Base-by-base conservation (phyloP, 2,113 vertebrate species). In the Rhagologus leucostigma region DNA sequence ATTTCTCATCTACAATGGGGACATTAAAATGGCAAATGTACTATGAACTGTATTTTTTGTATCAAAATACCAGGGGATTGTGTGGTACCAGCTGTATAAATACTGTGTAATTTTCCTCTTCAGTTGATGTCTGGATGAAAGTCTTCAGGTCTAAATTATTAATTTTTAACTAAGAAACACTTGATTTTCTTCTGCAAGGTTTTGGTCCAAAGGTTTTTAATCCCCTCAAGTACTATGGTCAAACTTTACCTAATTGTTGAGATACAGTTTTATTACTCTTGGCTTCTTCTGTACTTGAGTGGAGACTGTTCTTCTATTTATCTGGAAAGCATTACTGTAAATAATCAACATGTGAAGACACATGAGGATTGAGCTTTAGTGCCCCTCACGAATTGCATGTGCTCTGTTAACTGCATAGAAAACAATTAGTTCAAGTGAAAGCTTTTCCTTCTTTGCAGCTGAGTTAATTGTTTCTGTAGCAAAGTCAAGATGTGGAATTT, bases 121-220 rank as follows among this genome's bases (percentile, higher is more conserved):
- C 74, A 71, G 23, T 32, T 95, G 74, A 78, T 68, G 52, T 42
- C 80, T 86, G 65, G 59, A 63, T 85, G 32, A 69, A 63, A 80
- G 56, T 87, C 50, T 70, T 91, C 64, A 74, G 55, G 47, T 91
- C 76, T 93, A 74, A 63, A 86, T 91, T 90, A 93, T 88, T 90
- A 95, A 96, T 95, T 90, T 60, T 88, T 95, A 94, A 96, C 95
- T 63, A 65, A 93, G 88, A 95, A 86, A 70, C 53, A 55, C 56
- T 52, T 84, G 52, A 9, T 55, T 94, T 92, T 92, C 42, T 94
- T 88, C 55, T 95, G 79, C 52, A 83, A 59, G 30, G 90, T 94
- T 96, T 96, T 33, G 23, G 93, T 97, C 64, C 90, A 92, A 84
- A 94, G 95, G 60, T 94, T 94, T 96, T 95, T 68, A 86, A 44